Evolutionary conservation across 2,888 invertebrate species (phyloP).

Genomic region (Polyommatus iphigenia): DNA sequence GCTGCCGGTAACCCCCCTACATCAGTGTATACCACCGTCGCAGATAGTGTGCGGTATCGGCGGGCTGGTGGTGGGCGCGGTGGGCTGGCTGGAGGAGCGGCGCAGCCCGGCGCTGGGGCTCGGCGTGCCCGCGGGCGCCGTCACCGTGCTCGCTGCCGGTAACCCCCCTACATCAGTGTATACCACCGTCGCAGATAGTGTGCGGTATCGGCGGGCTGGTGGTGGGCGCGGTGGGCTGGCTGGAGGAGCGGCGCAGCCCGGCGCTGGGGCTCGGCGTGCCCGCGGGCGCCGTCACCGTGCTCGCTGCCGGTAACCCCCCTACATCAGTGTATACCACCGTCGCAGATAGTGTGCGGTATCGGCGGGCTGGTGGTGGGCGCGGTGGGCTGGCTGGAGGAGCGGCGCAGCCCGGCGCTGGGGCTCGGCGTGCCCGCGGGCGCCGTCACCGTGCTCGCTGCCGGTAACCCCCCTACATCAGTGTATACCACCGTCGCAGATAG

Average conservation of each 20-base stretch:
- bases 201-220: constrained; percentile 80
- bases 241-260: constrained; percentile 75
- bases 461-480: constrained; percentile 46
- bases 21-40: background rate
- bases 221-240: constrained; percentile 79
- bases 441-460: constrained; percentile 76
- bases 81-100: constrained; percentile 79
- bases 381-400: constrained; percentile 80
- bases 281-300: constrained; percentile 76
- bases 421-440: constrained; percentile 79
- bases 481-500: constrained; percentile 62
- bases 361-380: constrained; percentile 79
- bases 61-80: constrained; percentile 79
- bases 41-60: constrained; percentile 82
- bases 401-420: constrained; percentile 72
- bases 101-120: constrained; percentile 74
- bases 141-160: constrained; percentile 78
- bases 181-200: constrained; percentile 66
- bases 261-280: constrained; percentile 79
- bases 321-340: background rate
- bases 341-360: constrained; percentile 80
- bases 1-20: constrained; percentile 63
- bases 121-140: constrained; percentile 77
- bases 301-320: constrained; percentile 67
- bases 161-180: constrained; percentile 34